These are phyloP conservation scores for Leucophenga montana DNA, from an alignment of 2,888 invertebrate species.

Conservation along the genomic window DNA sequence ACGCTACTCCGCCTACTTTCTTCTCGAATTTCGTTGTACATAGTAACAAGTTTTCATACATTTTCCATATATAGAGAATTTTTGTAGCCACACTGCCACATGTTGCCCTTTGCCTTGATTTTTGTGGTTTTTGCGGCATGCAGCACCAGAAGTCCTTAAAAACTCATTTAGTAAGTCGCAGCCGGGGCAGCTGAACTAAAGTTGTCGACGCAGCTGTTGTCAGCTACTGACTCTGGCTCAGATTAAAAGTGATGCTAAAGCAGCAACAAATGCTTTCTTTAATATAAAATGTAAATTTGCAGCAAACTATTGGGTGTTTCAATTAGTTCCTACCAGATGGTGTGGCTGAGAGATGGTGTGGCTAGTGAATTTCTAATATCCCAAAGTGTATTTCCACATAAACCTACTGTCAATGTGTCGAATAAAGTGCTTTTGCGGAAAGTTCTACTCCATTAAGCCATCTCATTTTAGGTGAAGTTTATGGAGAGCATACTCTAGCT, in stretches of 20 bases:
- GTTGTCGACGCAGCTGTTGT: conserved; percentile 17
- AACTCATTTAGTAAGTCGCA: conserved; percentile 48
- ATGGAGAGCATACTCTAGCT: too few relatives aligned
- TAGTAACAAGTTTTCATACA: too few relatives aligned
- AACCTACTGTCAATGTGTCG: too few relatives aligned
- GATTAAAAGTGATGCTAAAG: neutral
- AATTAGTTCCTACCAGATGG: too few relatives aligned
- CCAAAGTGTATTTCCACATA: too few relatives aligned
- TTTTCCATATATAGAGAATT: neutral
- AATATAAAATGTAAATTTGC: conserved; percentile 26
- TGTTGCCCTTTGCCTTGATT: conserved; percentile 55
- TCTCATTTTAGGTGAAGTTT: too few relatives aligned
- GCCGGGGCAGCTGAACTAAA: conserved; percentile 13
- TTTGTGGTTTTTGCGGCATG: conserved; percentile 47
- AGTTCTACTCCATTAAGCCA: too few relatives aligned
- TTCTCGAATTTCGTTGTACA: too few relatives aligned
- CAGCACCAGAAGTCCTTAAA: conserved; percentile 47
- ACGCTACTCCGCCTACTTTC: too few relatives aligned
- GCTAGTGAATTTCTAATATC: too few relatives aligned
- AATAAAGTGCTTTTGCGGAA: too few relatives aligned
- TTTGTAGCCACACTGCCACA: conserved; percentile 40
- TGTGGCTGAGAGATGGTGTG: too few relatives aligned
- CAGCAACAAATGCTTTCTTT: conserved; percentile 45
- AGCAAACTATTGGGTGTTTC: conserved; percentile 20
- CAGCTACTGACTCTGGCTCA: conserved; percentile 38